Percentiles rank a stretch among this genome's conserved stretches.
Evolutionary conservation across 2,888 invertebrate species (phyloP).

Genomic region (Pardosa pseudoannulata): DNA sequence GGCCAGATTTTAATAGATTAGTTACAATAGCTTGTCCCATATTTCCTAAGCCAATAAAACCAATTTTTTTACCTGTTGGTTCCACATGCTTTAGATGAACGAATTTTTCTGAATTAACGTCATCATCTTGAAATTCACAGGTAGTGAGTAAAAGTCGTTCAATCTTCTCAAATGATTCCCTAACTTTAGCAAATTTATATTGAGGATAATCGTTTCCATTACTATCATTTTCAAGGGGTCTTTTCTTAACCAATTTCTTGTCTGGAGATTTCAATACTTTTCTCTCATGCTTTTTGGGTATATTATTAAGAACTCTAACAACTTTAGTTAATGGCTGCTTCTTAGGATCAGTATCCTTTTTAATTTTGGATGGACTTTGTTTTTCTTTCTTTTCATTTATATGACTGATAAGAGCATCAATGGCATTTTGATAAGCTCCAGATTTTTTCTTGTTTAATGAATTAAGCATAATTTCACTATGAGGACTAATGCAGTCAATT

Average conservation of each 20-base stretch:
- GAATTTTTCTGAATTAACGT: too few species aligned
- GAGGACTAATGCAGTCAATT: slow-evolving; percentile 88
- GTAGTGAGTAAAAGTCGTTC: too few species aligned
- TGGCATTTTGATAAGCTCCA: slow-evolving; percentile 74
- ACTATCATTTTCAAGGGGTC: too few species aligned
- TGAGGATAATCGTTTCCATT: too few species aligned
- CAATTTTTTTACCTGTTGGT: slow-evolving; percentile 77
- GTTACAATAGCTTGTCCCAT: slow-evolving; percentile 97
- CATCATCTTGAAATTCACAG: too few species aligned
- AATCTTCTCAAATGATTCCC: too few species aligned
- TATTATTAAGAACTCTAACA: not conserved
- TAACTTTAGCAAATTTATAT: too few species aligned
- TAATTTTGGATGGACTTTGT: not conserved
- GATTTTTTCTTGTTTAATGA: slow-evolving; percentile 85
- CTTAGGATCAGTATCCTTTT: not conserved
- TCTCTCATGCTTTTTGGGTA: not conserved
- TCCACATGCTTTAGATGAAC: too few species aligned
- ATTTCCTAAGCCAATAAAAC: slow-evolving; percentile 95
- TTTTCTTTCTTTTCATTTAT: not conserved
- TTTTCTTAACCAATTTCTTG: too few species aligned
- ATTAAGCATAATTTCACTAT: slow-evolving; percentile 84
- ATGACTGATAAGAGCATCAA: not conserved
- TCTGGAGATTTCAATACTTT: not conserved
- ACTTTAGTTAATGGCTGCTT: not conserved
- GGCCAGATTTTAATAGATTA: slow-evolving; percentile 94